Base-by-base conservation (phyloP, 1,140 invertebrate genomes). In the Cheumatopsyche charites region DNA sequence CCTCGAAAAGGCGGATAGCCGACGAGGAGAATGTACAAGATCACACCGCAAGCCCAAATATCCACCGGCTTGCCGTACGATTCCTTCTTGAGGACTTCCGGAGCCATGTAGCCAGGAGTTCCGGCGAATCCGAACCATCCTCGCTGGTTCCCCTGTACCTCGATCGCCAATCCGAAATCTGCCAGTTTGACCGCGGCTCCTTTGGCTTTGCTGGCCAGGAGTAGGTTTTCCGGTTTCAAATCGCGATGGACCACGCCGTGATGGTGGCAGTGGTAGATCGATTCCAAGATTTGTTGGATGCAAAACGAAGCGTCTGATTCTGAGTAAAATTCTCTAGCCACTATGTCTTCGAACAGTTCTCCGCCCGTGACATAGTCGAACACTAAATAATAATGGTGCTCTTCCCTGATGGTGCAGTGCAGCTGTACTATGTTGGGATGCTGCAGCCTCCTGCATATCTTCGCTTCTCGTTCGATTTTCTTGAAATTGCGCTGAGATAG, bases 1-100 rank as follows among this genome's bases (percentile, higher is more conserved):
- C 99, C 98, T 98, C 98, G 99, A 84, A 99, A 99, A 52, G 98
- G 98, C 23, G 98, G 98, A 85, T 99, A 99, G 77, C 98, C 98
- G 77, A 99, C 98, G 75, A 99, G 88, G 77, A 99, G 88, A 83
- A 99, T 99, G 83, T 99, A 99, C 71, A 99, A 88, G 80, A 99
- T 99, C 49, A 99, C 98, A 79, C 97, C 98, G 85, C 98, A 99
- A 41, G 98, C 98, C 98, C 98, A 99, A 79, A 99, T 99, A 88
- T 99, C 98, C 74, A 99, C 98, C 63, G 98, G 97, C 85, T 99
- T 99, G 67, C 98, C 98, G 84, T 99, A 99, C 0, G 98, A 97
- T 83, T 99, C 98, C 86, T 99, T 99, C 86, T 99, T 98, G 74
- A 99, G 88, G 25, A 99, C 98, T 87, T 99, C 98, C 61, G 98